A percentile compares a stretch with the other conserved stretches of the same genome.
phyloP scores from a whole-genome alignment of 2,113 vertebrate species.

The Gnathonemus echidnorhynchus region DNA sequence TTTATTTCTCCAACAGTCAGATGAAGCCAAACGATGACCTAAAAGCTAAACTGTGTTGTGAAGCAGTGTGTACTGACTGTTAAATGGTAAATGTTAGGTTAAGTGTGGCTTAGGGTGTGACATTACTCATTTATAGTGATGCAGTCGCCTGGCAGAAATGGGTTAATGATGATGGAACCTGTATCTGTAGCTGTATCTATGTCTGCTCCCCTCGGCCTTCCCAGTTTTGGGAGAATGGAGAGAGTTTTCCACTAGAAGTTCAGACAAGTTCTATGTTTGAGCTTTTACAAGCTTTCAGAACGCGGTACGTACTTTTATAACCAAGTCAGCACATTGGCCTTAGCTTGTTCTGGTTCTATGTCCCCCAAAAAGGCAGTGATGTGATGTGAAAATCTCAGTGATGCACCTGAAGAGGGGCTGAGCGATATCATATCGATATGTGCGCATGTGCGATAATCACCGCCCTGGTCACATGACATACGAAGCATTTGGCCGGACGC shows the following conservation, averaged over 20 bases:
- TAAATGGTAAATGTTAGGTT: not conserved
- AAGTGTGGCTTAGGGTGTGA: not conserved
- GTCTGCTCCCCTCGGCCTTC: not conserved
- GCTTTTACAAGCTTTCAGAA: not conserved
- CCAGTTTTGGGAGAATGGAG: not conserved
- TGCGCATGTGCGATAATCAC: too few species aligned
- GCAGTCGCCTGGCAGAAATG: not conserved
- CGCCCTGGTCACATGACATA: too few species aligned
- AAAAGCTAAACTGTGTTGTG: not conserved
- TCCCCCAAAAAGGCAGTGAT: not conserved
- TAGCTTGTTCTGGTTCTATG: not conserved
- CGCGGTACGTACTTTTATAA: not conserved
- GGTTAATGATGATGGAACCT: not conserved
- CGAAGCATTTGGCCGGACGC: too few species aligned
- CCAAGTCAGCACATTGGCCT: not conserved
- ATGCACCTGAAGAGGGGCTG: not conserved
- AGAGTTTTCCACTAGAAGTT: not conserved
- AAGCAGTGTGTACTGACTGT: not conserved
- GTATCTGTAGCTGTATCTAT: not conserved
- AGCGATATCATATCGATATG: too few species aligned
- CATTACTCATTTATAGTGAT: not conserved
- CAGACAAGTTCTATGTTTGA: not conserved
- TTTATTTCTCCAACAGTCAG: not conserved
- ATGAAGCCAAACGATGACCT: not conserved
- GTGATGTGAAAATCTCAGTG: not conserved